Evolutionary conservation across 2,113 vertebrate species (phyloP).

Genomic region (Todiramphus saurophagus): DNA sequence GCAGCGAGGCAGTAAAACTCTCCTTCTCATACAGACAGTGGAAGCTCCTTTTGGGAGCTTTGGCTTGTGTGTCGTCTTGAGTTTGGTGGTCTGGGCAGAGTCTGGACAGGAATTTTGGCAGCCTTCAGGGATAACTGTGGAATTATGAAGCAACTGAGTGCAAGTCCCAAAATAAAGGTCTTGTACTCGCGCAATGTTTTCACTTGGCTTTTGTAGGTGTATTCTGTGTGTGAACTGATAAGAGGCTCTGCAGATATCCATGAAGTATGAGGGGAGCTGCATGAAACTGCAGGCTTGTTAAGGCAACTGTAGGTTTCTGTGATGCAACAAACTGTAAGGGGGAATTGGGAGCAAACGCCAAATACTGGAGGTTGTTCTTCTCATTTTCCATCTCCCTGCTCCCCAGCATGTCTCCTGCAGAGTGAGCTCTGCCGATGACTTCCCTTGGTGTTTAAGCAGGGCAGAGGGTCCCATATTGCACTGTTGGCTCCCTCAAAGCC

Average conservation of each 20-base stretch:
- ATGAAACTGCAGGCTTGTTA: not conserved
- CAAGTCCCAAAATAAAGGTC: not conserved
- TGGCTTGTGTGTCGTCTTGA: not conserved
- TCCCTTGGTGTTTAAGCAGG: not conserved
- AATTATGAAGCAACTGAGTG: not conserved
- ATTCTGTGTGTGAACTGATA: not conserved
- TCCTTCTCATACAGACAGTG: not conserved
- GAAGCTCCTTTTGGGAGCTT: not conserved
- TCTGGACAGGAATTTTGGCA: not conserved
- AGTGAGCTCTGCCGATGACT: not conserved
- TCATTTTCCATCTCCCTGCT: not conserved
- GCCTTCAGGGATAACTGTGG: not conserved
- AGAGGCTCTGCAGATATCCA: not conserved
- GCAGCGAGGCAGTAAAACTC: not conserved
- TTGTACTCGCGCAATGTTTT: not conserved
- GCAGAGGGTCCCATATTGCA: not conserved
- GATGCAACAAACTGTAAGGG: not conserved
- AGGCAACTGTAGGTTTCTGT: not conserved
- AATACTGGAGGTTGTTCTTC: not conserved
- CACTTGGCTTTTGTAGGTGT: not conserved
- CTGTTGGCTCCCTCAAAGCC: not conserved
- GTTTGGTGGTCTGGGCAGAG: not conserved
- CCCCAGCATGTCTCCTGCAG: not conserved
- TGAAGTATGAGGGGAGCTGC: rapidly evolving
- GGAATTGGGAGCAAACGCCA: not conserved